Base-by-base conservation (phyloP, 2,797 vertebrate genomes). In the Hapalemur alaotrensis region DNA sequence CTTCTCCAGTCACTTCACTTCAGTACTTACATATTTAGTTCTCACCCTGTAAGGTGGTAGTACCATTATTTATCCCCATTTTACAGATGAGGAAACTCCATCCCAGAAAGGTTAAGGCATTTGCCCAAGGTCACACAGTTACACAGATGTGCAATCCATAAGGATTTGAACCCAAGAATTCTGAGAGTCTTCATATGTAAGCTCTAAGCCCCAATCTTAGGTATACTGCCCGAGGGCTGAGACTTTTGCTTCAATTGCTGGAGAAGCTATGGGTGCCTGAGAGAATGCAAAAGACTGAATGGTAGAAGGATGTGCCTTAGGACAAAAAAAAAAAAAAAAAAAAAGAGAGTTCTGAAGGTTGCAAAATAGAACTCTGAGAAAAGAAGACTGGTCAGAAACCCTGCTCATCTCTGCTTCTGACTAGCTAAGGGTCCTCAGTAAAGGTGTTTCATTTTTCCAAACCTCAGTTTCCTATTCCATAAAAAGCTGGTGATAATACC, bases 401-500 rank as follows among this genome's bases (percentile, higher is more conserved):
- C 43, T 69, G 41, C 32, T 83, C 32, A n/a, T 57, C 75, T 92
- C 52, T 65, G 80, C 23, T 43, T 82, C 61, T 35, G 30, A 46
- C 1, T 46, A 63, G 15, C 38, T 17, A 52, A 76, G 32, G 28
- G 32, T 41, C 13, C 38, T 48, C 35, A 38, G 30, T 73, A 57
- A 91, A 89, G 4, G 10, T 52, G 73, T 82, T 95, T 93, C 32
- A 76, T 85, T 78, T 92, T 95, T 87, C 41, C 35, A n/a, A 95
- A 87, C 15, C 52, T 90, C 43, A 41, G 38, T 92, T 93, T 90
- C 18, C 30, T 57, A 12, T 61, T 93, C 23, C 61, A 22, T 78
- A 88, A 88, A 89, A 93, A 88, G 13, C 5, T 88, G 28, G 30
- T 75, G 15, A 35, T 94, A 61, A 82, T 38, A 48, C n/a, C 41